Conservation (phyloP, 1,140 invertebrate genomes). For the Lepidostoma basale region DNA sequence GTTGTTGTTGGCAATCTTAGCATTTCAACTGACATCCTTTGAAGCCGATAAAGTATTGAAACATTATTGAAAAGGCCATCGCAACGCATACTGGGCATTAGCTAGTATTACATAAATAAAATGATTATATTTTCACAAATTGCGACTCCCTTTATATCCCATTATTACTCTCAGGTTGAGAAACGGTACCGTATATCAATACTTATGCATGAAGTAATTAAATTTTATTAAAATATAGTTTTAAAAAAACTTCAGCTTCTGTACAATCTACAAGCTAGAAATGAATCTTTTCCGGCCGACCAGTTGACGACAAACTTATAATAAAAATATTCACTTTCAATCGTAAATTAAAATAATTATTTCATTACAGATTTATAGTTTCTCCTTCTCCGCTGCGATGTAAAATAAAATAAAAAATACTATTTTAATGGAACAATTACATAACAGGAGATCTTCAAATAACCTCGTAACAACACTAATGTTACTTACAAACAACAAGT, state of each 20-base stretch:
- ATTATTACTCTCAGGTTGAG: too few species aligned
- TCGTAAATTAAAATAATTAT: neutral
- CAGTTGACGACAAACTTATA: neutral
- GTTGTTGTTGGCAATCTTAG: too few species aligned
- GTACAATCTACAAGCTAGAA: neutral
- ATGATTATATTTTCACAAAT: too few species aligned
- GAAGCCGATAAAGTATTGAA: too few species aligned
- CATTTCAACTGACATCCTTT: too few species aligned
- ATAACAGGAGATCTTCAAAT: slow-evolving; percentile 23
- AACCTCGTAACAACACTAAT: slow-evolving; percentile 15
- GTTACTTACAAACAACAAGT: slow-evolving; percentile 7
- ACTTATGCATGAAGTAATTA: too few species aligned
- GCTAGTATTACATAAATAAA: too few species aligned
- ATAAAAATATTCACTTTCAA: neutral
- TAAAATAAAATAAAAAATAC: slow-evolving; percentile 17
- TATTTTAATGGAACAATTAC: slow-evolving; percentile 26
- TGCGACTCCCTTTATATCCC: too few species aligned
- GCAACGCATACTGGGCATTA: too few species aligned
- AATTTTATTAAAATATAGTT: neutral
- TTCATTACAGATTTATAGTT: neutral
- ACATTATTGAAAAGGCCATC: too few species aligned
- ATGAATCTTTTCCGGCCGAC: neutral
- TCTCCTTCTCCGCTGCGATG: neutral
- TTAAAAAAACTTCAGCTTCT: too few species aligned
- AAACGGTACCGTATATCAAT: too few species aligned